Evolutionary conservation across 2,888 invertebrate species (phyloP), one percentile per base, ranked within the genome.

Genomic region (Tridacna crocea): DNA sequence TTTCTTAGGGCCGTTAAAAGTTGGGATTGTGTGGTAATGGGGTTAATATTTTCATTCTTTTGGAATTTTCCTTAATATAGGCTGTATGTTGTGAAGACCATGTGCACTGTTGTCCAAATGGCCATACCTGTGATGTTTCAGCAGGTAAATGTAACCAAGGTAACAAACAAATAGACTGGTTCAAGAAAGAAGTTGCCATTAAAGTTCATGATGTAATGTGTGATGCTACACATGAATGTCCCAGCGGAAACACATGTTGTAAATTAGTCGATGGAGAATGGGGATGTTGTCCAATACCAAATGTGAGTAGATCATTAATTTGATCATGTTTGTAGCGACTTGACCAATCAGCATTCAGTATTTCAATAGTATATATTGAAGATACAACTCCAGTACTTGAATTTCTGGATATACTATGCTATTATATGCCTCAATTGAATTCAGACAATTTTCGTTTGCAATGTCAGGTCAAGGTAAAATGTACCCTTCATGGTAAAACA

Each of bases 61-160:
- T 55, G 19, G n/a, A n/a, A n/a, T n/a, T n/a, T n/a, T n/a, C n/a
- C n/a, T n/a, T 55, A 3, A 10, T 36, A 55, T 80, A 89, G 88
- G 90, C 91, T 68, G 88, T 90, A 1, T 93, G 93, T 63, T 93
- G 93, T 78, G 70, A 77, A 17, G 92, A 93, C 77, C 72, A 87
- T 11, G 55, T 86, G 0, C 92, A 93, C 72, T 93, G 93, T 78
- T 93, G 92, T 78, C 90, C 88, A 11, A 68, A 85, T 27, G 82
- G 87, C n/a, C n/a, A n/a, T n/a, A 80, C 76, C 27, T 84, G 84
- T 88, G 83, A 86, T 75, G 76, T 77, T 15, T 58, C 72, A 15
- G 24, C 26, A 74, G 48, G 65, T 26, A 65, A 61, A 65, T 93
- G 93, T 85, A 74, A 77, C 48, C 68, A 68, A 70, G 82, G 79